phyloP scores from a whole-genome alignment of 2,113 vertebrate genomes.

The Edolisoma coerulescens region DNA sequence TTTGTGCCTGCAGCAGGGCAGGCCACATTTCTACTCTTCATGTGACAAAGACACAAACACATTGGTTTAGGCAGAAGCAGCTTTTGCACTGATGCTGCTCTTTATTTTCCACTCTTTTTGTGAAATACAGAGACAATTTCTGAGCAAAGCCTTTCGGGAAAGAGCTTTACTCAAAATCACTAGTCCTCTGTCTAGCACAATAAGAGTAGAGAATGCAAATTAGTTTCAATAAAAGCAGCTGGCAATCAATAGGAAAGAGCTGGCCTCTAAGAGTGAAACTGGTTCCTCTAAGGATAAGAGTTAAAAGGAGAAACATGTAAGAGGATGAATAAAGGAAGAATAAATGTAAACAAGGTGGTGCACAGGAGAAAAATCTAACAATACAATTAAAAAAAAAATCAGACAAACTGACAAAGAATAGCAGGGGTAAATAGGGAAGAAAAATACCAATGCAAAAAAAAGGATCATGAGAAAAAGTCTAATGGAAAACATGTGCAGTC shows the following conservation, averaged over 20 bases:
- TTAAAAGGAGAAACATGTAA: constrained; percentile 33
- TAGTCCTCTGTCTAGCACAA: constrained; percentile 57
- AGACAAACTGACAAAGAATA: not conserved
- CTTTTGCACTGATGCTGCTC: constrained; percentile 29
- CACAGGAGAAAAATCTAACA: not conserved
- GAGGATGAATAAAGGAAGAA: not conserved
- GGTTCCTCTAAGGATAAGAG: constrained; percentile 44
- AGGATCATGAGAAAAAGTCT: not conserved
- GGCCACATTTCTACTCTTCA: constrained; percentile 6
- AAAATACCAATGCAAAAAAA: not conserved
- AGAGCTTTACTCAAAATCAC: constrained; percentile 60
- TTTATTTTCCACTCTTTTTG: constrained; percentile 43
- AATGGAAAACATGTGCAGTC: not conserved
- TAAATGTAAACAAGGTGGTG: constrained; percentile 2
- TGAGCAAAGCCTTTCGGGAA: constrained; percentile 34
- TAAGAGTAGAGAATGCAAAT: constrained; percentile 66
- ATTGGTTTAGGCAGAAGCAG: constrained; percentile 33
- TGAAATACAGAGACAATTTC: constrained; percentile 49
- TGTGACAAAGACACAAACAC: not conserved
- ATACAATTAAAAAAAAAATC: not conserved
- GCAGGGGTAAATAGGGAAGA: not conserved
- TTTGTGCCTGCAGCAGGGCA: not conserved
- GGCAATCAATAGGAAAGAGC: constrained; percentile 54
- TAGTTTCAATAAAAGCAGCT: constrained; percentile 54
- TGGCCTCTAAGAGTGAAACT: constrained; percentile 18